Evolutionary conservation across 2,888 invertebrate species (phyloP), one percentile per base, ranked within the genome.

Genomic region (Cryptops parisi): DNA sequence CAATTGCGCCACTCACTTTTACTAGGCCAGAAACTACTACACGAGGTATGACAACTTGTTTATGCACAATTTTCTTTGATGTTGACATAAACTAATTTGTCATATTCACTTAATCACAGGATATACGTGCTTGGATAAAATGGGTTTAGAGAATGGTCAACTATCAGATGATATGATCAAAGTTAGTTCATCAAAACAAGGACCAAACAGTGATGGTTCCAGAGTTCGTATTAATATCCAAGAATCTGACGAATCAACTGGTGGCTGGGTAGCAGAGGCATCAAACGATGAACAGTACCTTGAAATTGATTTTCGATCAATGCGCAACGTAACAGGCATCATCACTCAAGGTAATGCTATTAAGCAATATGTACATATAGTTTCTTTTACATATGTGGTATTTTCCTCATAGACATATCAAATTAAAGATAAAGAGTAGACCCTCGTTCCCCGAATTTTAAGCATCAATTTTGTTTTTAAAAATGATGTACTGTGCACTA

Each of bases 311-410:
- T 86, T 89, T 67, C 69, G 80, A 47, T 80, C 79, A 21, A 78
- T 80, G 0, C 77, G 84, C 45, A 82, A 81, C 63, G 68, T 90
- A 39, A 86, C 87, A 1, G 89, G 87, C 25, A 68, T 90, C 44
- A 75, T 77, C 50, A 85, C 83, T 0, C 81, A 81, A 65, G 65
- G 66, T 58, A 50, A 9, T 33, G 6, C 33, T 9, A 33, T 9
- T 33, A 33, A 33, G 6, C 33, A 33, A 9, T 33, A 9, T 33
- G 15, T 33, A 9, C 6, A 33, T 33, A 33, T 15, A n/a, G 21
- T 45, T n/a, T 45, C n/a, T n/a, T n/a, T n/a, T n/a, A n/a, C n/a
- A n/a, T n/a, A n/a, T n/a, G n/a, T 9, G 17, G 5, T 45, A 45
- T 4, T 4, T 45, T n/a, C 17, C 45, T 9, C 33, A 33, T 33